Evolutionary conservation across 2,797 vertebrate species (phyloP).

Genomic region (Microchirus variegatus): DNA sequence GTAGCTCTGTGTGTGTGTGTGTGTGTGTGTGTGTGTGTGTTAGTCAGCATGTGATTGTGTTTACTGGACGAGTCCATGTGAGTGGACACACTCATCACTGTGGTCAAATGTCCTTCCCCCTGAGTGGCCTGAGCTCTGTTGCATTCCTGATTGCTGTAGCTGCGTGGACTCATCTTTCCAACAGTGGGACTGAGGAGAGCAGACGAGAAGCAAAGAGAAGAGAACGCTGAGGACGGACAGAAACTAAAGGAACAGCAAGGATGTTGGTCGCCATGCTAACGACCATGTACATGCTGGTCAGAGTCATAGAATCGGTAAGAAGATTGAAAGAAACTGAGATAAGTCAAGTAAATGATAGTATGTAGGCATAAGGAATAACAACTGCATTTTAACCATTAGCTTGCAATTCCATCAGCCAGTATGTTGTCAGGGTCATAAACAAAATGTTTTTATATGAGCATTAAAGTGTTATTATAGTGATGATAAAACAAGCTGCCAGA

Average conservation of each 20-base stretch:
- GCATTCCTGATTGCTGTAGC: constrained; percentile 25
- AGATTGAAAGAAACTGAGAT: constrained; percentile 5
- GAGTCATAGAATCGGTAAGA: constrained; percentile 84
- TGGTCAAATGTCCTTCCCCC: constrained; percentile 18
- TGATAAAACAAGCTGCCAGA: too few relatives aligned
- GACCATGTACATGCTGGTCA: constrained; percentile 86
- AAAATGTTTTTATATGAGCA: too few relatives aligned
- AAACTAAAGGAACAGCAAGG: constrained; percentile 43
- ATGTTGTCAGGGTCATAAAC: too few relatives aligned
- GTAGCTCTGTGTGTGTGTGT: constrained; percentile 49
- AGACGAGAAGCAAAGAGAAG: constrained; percentile 8
- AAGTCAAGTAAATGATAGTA: neutral
- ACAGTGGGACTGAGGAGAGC: constrained; percentile 30
- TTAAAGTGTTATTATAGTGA: too few relatives aligned
- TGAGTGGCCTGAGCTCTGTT: constrained; percentile 9
- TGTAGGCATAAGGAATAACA: too few relatives aligned
- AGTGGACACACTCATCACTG: constrained; percentile 31
- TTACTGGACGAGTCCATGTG: constrained; percentile 17
- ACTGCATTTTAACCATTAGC: too few relatives aligned
- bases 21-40: constrained; percentile 35
- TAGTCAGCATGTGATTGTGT: constrained; percentile 26
- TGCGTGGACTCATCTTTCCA: constrained; percentile 35
- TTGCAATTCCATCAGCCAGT: too few relatives aligned
- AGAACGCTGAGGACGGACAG: constrained; percentile 34
- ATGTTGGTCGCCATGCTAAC: constrained; percentile 90